Base-by-base conservation (phyloP, 2,797 vertebrate genomes). In the Anguilla anguilla region DNA sequence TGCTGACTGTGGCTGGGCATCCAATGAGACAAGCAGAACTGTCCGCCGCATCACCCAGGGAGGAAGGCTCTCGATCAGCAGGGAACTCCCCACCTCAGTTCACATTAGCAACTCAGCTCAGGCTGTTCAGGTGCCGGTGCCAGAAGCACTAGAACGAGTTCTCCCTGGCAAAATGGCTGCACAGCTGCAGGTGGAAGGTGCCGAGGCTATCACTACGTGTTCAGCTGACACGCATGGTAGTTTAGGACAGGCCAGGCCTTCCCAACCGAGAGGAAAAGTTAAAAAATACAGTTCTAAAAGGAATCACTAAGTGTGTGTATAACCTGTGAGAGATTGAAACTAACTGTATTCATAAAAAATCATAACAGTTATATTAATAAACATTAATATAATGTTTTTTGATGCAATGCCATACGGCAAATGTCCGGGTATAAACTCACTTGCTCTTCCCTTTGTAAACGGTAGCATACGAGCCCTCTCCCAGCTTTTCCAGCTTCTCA, bases 391-490 rank as follows among this genome's bases (percentile, higher is more conserved):
- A 28, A 69, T 6, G 17, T 39, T 39, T 13, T 15, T 39, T 31
- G 39, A 77, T 17, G 64, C 64, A 28, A 69, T 9, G 64, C n/a
- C 25, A 69, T 64, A 17, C 53, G 53, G 53, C 53, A 55, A 11
- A 15, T 69, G 55, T 31, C 43, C 25, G 0, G 35, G 28, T 28
- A 46, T 19, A 28, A 85, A 96, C 98, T 97, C 95, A 99, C 98
- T 99, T 99, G 98, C 98, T 99, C 95, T 99, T 99, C 87, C 98
- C 98, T 96, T 99, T 99, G 95, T 99, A 99, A 59, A 99, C 98
- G 15, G 98, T 99, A 86, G 98, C 98, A 87, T 99, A 99, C 83
- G 98, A 99, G 7, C 98, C 98, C 92, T 99, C 98, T 87, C 98
- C 98, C 83, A 99, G 95, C 91, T 99, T 99, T 94, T 99, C 98